These are phyloP conservation scores for Mormyrus hasselquistii DNA, from an alignment of 2,797 vertebrate species.

Conservation along the genomic window DNA sequence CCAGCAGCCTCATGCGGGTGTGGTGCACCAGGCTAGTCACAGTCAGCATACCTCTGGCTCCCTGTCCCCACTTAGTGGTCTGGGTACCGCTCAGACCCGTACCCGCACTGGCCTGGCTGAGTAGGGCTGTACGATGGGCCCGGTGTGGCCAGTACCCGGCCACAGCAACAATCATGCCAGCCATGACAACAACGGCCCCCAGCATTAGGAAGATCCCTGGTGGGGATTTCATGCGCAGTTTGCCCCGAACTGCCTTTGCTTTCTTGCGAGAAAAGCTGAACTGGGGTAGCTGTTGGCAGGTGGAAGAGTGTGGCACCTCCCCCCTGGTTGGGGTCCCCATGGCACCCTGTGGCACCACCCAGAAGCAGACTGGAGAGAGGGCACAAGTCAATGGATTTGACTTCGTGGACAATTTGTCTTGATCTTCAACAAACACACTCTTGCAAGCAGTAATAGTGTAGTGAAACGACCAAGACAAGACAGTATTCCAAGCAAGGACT, in stretches of 20 bases:
- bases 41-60: slow-evolving; percentile 45
- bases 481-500: neutral
- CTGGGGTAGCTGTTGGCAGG: slow-evolving; percentile 38
- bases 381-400: slow-evolving; percentile 18
- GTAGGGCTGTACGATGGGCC: slow-evolving; percentile 34
- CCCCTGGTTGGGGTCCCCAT: slow-evolving; percentile 56
- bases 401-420: neutral
- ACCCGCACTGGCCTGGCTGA: slow-evolving; percentile 22
- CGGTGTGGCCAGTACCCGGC: slow-evolving; percentile 91
- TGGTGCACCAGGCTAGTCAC: slow-evolving; percentile 59
- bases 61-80: slow-evolving; percentile 47
- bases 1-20: slow-evolving; percentile 84
- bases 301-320: slow-evolving; percentile 23
- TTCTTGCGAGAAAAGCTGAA: slow-evolving; percentile 58
- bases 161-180: slow-evolving; percentile 82
- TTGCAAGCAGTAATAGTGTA: neutral
- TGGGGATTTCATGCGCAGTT: slow-evolving; percentile 81
- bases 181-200: slow-evolving; percentile 77
- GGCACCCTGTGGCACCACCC: slow-evolving; percentile 32
- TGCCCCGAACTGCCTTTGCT: slow-evolving; percentile 62
- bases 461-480: neutral
- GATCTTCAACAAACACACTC: neutral
- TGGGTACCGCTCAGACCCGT: slow-evolving; percentile 27
- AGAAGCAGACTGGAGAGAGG: slow-evolving; percentile 36
- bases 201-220: slow-evolving; percentile 83